Evolutionary conservation across 2,888 invertebrate species (phyloP).

Genomic region (Eudasyphora cyanicolor): DNA sequence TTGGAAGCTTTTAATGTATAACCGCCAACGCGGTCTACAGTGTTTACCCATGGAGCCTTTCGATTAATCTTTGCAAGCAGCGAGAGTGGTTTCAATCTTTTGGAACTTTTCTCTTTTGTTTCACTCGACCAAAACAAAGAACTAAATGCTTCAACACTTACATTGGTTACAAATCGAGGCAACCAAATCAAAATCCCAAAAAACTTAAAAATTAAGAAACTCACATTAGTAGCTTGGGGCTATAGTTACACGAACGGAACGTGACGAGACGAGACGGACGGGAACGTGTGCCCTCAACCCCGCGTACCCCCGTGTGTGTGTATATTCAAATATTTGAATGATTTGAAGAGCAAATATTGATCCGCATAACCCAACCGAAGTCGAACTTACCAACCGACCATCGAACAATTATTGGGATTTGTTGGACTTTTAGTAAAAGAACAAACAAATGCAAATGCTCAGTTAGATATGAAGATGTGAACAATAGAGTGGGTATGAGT

Average conservation of each 20-base stretch:
- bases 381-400: too few species aligned
- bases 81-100: background rate
- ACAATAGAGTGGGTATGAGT: too few species aligned
- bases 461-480: too few species aligned
- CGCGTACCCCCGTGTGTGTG: background rate
- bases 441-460: background rate
- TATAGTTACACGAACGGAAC: background rate
- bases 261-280: too few species aligned
- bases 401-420: slow-evolving; percentile 19
- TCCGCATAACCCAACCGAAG: background rate
- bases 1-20: background rate
- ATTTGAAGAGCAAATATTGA: slow-evolving; percentile 12
- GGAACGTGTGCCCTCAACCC: too few species aligned
- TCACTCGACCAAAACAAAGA: background rate
- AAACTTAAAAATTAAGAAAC: background rate
- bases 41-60: background rate
- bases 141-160: slow-evolving; percentile 47
- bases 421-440: slow-evolving; percentile 25
- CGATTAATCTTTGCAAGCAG: background rate
- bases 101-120: background rate
- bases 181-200: background rate
- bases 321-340: background rate
- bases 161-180: slow-evolving; percentile 9
- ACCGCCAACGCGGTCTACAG: background rate
- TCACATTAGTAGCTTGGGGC: background rate